Conservation (phyloP, 2,113 vertebrate species). For the Oplegnathus fasciatus region DNA sequence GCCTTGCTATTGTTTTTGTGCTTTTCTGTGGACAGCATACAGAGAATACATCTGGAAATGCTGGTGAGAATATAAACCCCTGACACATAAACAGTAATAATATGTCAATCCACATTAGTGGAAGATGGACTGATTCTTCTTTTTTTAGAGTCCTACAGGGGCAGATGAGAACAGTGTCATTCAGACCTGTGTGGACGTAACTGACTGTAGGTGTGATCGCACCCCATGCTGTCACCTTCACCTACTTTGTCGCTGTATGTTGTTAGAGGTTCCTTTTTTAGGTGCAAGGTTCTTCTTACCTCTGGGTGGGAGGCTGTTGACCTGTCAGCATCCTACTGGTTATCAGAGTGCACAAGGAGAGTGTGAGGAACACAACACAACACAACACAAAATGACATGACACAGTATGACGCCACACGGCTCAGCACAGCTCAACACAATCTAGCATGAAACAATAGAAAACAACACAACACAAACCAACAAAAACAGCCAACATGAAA, state of each 20-base stretch:
- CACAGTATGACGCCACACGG: neutral
- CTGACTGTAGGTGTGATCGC: conserved; percentile 39
- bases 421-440: neutral
- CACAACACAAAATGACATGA: neutral
- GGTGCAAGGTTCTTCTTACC: conserved; percentile 31
- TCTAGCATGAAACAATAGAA: neutral
- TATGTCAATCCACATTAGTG: neutral
- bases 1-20: neutral
- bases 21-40: neutral
- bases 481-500: neutral
- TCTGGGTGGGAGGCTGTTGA: conserved; percentile 64
- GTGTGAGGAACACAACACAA: conserved; percentile 5
- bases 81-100: neutral
- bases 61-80: neutral
- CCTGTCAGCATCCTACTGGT: conserved; percentile 62
- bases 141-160: conserved; percentile 1
- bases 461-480: neutral
- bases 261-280: conserved; percentile 55
- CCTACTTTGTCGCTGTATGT: conserved; percentile 32
- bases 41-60: neutral
- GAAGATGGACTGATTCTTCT: neutral
- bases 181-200: conserved; percentile 30
- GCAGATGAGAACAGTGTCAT: conserved; percentile 14
- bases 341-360: conserved; percentile 19
- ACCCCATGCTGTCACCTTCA: conserved; percentile 10